These are phyloP conservation scores for Sclerodermus sp. DNA, from an alignment of 2,888 invertebrate genomes.

Conservation along the genomic window DNA sequence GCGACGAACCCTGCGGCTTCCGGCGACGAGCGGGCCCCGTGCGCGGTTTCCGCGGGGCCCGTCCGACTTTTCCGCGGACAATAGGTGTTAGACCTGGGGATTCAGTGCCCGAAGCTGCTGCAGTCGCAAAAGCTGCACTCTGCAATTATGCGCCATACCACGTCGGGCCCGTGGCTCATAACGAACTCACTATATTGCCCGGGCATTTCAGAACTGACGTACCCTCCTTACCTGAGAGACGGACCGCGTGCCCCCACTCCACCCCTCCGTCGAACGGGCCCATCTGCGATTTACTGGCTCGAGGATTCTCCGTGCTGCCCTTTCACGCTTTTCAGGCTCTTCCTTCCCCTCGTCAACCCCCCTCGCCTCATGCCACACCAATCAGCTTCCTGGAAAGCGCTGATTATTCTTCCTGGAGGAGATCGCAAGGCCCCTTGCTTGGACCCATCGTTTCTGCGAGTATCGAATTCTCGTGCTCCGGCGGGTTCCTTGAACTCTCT, in stretches of 20 bases:
- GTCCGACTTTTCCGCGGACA: conserved; percentile 31
- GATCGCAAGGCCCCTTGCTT: no score
- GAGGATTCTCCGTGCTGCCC: neutral
- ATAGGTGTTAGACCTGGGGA: conserved; percentile 45
- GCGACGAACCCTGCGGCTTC: no score
- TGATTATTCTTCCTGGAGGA: no score
- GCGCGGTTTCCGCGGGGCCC: no score
- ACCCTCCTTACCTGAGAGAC: conserved; percentile 30
- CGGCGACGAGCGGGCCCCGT: no score
- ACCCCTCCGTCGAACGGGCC: neutral
- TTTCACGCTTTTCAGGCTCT: conserved; percentile 1
- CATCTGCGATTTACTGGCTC: neutral
- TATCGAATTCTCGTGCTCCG: no score
- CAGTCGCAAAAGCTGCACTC: conserved; percentile 42
- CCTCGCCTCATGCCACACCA: no score
- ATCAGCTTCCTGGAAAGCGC: no score
- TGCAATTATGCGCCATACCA: conserved; percentile 57
- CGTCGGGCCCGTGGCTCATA: conserved; percentile 50
- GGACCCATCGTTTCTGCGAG: no score
- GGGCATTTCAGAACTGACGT: conserved; percentile 37
- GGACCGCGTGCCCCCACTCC: no score
- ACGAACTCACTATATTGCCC: conserved; percentile 55
- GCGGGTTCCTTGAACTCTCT: no score
- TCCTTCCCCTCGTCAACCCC: conserved; percentile 2
- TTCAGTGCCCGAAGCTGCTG: conserved; percentile 44